Conservation (phyloP, 2,797 vertebrate species). For the Urosaurus nigricauda region DNA sequence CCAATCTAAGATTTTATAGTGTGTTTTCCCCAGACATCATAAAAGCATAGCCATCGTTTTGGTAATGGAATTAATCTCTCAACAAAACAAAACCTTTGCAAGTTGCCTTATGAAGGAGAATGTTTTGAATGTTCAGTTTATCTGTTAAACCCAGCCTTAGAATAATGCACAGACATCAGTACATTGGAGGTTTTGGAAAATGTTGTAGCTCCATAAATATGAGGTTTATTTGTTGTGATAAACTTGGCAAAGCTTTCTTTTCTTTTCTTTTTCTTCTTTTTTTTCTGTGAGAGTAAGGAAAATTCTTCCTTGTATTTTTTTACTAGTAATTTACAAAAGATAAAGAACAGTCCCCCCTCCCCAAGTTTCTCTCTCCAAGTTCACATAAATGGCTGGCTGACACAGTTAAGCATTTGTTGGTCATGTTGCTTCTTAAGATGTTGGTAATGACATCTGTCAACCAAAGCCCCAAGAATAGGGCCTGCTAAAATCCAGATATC, state of each 20-base stretch:
- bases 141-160: conserved; percentile 77
- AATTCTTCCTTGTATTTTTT: conserved; percentile 64
- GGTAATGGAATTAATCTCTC: conserved; percentile 46
- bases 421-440: conserved; percentile 66
- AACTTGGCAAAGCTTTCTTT: conserved; percentile 57
- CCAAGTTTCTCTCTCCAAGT: conserved; percentile 62
- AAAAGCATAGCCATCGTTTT: conserved; percentile 75
- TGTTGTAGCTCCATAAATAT: conserved; percentile 65
- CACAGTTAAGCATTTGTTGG: conserved; percentile 63
- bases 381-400: conserved; percentile 65
- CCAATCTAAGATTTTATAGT: conserved; percentile 63
- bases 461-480: conserved; percentile 40
- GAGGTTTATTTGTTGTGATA: conserved; percentile 71
- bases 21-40: conserved; percentile 64
- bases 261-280: conserved; percentile 59
- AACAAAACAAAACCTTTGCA: conserved; percentile 75
- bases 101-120: conserved; percentile 84
- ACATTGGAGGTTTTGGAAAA: conserved; percentile 69
- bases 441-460: conserved; percentile 64
- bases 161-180: conserved; percentile 72
- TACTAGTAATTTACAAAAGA: conserved; percentile 58
- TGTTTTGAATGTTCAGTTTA: conserved; percentile 81
- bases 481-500: conserved; percentile 54
- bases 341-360: conserved; percentile 31
- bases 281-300: conserved; percentile 25